Evolutionary conservation across 2,888 invertebrate genomes (phyloP).

Genomic region (Nemotelus nigrinus): DNA sequence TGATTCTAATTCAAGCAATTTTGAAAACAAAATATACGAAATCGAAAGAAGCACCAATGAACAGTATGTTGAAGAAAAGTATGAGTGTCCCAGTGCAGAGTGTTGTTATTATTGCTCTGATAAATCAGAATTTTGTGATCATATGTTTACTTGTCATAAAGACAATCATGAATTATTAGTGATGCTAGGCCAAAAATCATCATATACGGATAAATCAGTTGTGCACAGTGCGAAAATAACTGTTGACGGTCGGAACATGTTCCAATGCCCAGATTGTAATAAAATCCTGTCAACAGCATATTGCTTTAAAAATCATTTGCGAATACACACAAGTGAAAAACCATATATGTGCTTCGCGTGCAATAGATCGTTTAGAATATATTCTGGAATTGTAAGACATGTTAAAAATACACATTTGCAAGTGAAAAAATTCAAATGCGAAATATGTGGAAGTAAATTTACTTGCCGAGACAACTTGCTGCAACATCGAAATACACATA

Average conservation of each 20-base stretch:
- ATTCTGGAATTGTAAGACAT: conserved; percentile 72
- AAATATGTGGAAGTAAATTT: conserved; percentile 69
- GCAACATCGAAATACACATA: conserved; percentile 71
- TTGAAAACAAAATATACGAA: not conserved
- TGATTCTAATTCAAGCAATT: not conserved
- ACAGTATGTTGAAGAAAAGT: not conserved
- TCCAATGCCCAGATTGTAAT: conserved; percentile 69
- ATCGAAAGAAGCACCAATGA: not conserved
- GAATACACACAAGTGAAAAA: conserved; percentile 38
- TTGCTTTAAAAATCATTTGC: conserved; percentile 64
- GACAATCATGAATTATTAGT: conserved; percentile 3
- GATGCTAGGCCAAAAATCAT: not conserved
- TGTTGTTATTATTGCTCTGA: not conserved
- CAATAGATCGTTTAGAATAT: conserved; percentile 53
- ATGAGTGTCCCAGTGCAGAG: not conserved
- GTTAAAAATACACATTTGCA: conserved; percentile 72
- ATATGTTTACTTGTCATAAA: conserved; percentile 22
- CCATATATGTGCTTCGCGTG: conserved; percentile 45
- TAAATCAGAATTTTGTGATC: conserved; percentile 19
- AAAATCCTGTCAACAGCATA: conserved; percentile 71
- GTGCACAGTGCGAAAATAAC: conserved; percentile 59
- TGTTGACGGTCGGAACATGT: conserved; percentile 68
- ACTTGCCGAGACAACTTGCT: conserved; percentile 71
- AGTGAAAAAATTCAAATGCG: conserved; percentile 70
- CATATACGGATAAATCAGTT: conserved; percentile 57